Conservation (phyloP, 2,113 vertebrate species). For the Tinamus guttatus region DNA sequence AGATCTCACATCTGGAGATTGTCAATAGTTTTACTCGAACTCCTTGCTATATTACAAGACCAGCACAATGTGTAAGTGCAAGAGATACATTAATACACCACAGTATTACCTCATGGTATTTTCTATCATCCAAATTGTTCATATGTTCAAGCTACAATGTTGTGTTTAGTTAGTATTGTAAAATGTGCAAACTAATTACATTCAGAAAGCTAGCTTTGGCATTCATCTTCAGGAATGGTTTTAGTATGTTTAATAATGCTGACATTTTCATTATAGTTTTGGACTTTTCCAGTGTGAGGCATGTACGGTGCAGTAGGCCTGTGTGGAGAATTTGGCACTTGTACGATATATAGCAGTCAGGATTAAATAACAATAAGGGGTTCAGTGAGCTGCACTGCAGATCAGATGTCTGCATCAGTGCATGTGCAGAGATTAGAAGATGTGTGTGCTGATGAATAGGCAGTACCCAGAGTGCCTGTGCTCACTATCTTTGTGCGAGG, state of each 20-base stretch:
- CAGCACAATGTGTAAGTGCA: neutral
- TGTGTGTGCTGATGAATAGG: conserved; percentile 33
- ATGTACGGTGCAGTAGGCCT: neutral
- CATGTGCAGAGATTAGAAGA: conserved; percentile 15
- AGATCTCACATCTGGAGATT: neutral
- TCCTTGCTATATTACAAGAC: neutral
- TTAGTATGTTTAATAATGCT: neutral
- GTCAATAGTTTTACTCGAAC: neutral
- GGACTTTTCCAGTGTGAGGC: neutral
- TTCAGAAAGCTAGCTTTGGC: neutral
- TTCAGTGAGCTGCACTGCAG: conserved; percentile 51
- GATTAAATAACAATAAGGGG: conserved; percentile 47
- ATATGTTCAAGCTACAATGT: neutral
- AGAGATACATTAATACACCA: neutral
- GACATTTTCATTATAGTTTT: neutral
- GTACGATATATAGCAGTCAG: conserved; percentile 14
- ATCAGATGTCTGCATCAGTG: conserved; percentile 1
- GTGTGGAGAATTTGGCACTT: neutral
- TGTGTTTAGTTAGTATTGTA: neutral
- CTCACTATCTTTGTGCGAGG: conserved; percentile 5
- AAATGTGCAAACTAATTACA: neutral
- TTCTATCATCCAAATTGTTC: neutral
- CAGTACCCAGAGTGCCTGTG: neutral
- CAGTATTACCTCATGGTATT: neutral
- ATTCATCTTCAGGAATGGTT: neutral